Conservation (phyloP, 2,113 vertebrate species). For the Vulpes lagopus region DNA sequence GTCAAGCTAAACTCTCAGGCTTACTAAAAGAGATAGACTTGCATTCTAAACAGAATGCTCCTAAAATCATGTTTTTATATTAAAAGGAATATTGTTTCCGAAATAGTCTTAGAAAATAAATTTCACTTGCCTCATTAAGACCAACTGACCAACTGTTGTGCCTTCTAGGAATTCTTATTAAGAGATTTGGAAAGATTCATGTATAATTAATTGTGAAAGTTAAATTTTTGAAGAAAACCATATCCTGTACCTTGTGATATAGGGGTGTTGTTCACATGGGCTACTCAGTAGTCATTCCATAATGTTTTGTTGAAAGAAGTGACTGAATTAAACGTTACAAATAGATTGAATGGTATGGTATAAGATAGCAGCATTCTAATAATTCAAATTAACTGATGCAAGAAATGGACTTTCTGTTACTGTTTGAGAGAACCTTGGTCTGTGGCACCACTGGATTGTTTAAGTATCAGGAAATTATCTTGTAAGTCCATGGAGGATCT, state of each 20-base stretch:
- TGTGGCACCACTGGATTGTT: not conserved
- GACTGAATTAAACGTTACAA: not conserved
- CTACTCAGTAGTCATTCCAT: not conserved
- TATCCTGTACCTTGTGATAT: not conserved
- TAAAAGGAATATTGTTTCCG: not conserved
- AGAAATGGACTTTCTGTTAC: not conserved
- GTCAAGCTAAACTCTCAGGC: not conserved
- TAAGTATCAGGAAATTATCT: not conserved
- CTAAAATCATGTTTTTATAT: not conserved
- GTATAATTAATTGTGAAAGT: not conserved
- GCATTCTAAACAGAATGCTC: not conserved
- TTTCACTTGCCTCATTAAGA: constrained; percentile 4
- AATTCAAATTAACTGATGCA: not conserved
- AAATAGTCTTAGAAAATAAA: not conserved
- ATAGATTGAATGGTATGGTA: not conserved
- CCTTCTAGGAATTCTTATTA: not conserved
- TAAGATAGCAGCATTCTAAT: not conserved
- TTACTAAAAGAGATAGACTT: not conserved
- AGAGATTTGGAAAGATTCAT: not conserved
- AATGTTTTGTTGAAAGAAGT: not conserved
- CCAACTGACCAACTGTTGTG: not conserved
- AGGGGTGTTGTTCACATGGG: not conserved
- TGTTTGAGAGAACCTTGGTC: not conserved
- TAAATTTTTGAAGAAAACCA: not conserved
- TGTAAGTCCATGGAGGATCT: not conserved